Conservation (phyloP, 2,888 invertebrate species). For the Patella ulyssiponensis region DNA sequence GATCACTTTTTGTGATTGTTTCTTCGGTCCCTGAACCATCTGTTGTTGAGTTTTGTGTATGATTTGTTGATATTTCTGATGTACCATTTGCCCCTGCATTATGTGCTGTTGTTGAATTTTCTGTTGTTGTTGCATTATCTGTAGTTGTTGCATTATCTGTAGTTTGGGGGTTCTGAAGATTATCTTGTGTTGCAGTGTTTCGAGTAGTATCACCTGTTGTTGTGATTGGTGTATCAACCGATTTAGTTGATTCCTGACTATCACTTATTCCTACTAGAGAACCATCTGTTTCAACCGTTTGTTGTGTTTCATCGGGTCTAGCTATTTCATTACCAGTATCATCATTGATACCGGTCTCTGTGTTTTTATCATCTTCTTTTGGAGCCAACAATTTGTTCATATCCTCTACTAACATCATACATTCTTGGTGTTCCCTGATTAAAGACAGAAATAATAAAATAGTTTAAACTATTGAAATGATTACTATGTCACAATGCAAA, state of each 20-base stretch:
- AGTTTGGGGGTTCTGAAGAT: neutral
- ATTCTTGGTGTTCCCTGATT: too few species aligned
- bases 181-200: neutral
- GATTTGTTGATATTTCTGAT: conserved; percentile 30
- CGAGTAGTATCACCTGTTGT: neutral
- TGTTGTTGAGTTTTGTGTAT: neutral
- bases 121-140: neutral
- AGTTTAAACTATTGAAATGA: too few species aligned
- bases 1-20: conserved; percentile 11
- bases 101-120: neutral
- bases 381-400: neutral
- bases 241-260: too few species aligned
- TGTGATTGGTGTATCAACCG: too few species aligned
- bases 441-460: too few species aligned
- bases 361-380: conserved; percentile 5
- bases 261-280: neutral
- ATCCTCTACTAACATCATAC: too few species aligned
- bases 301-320: neutral
- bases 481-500: too few species aligned
- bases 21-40: neutral
- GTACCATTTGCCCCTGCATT: conserved; percentile 51
- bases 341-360: conserved; percentile 7
- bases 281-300: neutral
- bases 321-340: neutral
- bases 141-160: conserved; percentile 9